Base-by-base conservation (phyloP, 2,113 vertebrate genomes). In the Salvelinus fontinalis region DNA sequence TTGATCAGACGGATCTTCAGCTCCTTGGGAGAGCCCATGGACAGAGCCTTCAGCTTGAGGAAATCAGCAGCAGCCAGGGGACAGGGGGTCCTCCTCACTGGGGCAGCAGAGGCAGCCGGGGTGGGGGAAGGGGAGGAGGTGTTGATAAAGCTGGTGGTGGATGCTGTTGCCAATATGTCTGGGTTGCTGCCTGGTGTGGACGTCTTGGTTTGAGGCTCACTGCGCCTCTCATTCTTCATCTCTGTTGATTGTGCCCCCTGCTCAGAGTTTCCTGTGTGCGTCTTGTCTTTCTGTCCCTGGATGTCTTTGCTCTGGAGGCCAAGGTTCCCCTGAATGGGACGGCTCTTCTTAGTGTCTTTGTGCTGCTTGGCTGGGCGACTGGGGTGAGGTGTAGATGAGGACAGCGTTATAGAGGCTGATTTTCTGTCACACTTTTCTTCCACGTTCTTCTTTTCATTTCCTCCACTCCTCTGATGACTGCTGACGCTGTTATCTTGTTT, bases 1-100 rank as follows among this genome's bases (percentile, higher is more conserved):
- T 95, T 97, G 78, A 96, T 92, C 69, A 97, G 85, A 3, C 94
- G 85, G 76, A 97, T 95, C 92, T 93, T 97, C n/a, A 97, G 88
- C 89, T 97, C 95, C 83, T 95, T 96, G 8, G 92, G 94, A 1
- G 96, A 92, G 8, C 95, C 94, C 76, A 96, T 92, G 2, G 94
- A 95, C 70, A 96, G 79, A 0, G 94, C 94, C 48, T 94, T 93
- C 29, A 95, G 89, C 85, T 95, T 96, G 26, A 95, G 84, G 20
- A 95, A 92, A 75, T 97, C 95, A 0, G 91, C 87, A 27, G 92
- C 86, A 48, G 90, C 87, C 0, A 89, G 75, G 0, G 90, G 84
- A n/a, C 80, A 11, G 62, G 79, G 73, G 31, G 81, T 34, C 65
- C 80, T 81, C 13, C 57, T 82, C 29, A 75, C 5, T 24, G 87